Evolutionary conservation across 2,797 vertebrate genomes (phyloP), one percentile per base, ranked within the genome.

Genomic region (Gorsachius magnificus): DNA sequence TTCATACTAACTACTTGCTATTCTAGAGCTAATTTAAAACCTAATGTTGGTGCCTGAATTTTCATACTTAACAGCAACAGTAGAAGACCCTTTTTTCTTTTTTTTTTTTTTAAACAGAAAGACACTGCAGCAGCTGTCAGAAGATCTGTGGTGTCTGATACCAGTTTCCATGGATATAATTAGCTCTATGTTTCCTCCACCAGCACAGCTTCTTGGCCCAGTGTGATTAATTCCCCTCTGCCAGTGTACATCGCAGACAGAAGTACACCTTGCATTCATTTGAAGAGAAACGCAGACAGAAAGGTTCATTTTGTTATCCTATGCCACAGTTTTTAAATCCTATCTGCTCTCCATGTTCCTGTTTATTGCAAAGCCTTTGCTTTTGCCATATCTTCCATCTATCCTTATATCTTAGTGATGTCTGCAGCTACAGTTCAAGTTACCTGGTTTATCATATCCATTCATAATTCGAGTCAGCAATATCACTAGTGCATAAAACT

Each of bases 91-190:
- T 71, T 74, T 50, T 74, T 43, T 41, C 5, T 26, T 18, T 18
- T 60, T 25, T 50, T 24, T 35, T 48, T 45, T 45, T 69, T 56
- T 10, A 7, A 81, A 51, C 16, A 61, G 22, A 71, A 76, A 71
- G 48, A 57, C 16, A 69, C 64, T 43, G 50, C 54, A 72, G 48
- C 53, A 80, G 74, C 87, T 80, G 75, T 87, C 58, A 83, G 83
- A 68, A 79, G 87, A 81, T 90, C 63, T 57, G 53, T 76, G n/a
- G 57, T 66, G 43, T 76, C 78, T 76, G 46, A 71, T 64, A 80
- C 80, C 90, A 71, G 83, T 90, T 95, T 83, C 83, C 75, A 93
- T 90, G 83, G 87, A 83, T 71, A 83, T 81, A 90, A 87, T 83
- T 84, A 71, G 64, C 26, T 90, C 20, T 61, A 69, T 22, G n/a